Evolutionary conservation across 2,888 invertebrate genomes (phyloP).

Genomic region (Leucoma salicis): DNA sequence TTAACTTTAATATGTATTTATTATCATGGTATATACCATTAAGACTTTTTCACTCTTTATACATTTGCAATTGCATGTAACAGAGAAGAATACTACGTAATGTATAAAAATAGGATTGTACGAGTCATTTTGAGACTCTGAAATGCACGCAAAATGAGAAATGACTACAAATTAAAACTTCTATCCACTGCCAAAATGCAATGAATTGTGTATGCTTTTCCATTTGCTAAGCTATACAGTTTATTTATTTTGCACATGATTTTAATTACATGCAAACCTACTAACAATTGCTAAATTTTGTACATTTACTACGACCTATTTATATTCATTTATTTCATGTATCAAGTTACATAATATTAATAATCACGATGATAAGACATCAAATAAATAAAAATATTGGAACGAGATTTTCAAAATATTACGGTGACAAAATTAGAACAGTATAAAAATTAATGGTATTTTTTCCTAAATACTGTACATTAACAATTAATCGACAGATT

Average conservation of each 20-base stretch:
- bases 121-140: conserved; percentile 66
- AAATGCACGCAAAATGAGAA: conserved; percentile 78
- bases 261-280: conserved; percentile 72
- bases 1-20: conserved; percentile 74
- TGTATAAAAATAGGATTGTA: conserved; percentile 82
- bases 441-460: conserved; percentile 70
- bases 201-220: conserved; percentile 65
- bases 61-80: conserved; percentile 71
- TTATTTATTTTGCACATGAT: conserved; percentile 75
- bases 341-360: conserved; percentile 52
- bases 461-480: conserved; percentile 69
- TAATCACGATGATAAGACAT: conserved; percentile 51
- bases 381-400: conserved; percentile 67
- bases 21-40: conserved; percentile 74
- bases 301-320: conserved; percentile 72
- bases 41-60: conserved; percentile 71
- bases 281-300: conserved; percentile 72
- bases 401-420: conserved; percentile 54
- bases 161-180: conserved; percentile 67
- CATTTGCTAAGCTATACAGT: conserved; percentile 58
- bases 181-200: conserved; percentile 77
- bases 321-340: conserved; percentile 67
- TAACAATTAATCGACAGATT: conserved; percentile 68
- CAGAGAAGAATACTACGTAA: conserved; percentile 77
- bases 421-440: conserved; percentile 67